These are phyloP conservation scores for Enteromius anoplus DNA, from an alignment of 2,797 vertebrate species.

Conservation along the genomic window DNA sequence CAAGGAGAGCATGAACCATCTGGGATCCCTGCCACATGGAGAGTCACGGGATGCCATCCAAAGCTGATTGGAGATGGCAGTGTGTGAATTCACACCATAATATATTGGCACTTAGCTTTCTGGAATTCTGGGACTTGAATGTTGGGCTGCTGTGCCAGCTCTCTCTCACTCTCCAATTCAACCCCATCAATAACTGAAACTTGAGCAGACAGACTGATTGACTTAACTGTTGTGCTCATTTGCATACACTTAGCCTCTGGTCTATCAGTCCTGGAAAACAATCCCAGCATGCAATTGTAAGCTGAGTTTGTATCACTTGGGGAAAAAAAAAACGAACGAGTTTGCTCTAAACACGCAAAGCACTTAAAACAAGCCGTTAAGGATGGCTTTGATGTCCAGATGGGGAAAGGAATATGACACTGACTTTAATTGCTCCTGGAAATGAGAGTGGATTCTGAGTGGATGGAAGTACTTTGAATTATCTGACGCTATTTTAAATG, in stretches of 20 bases:
- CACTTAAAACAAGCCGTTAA: conserved; percentile 39
- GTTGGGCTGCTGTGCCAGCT: conserved; percentile 1
- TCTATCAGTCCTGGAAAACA: conserved; percentile 23
- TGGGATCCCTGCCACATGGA: conserved; percentile 15
- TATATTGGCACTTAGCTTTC: conserved; percentile 35
- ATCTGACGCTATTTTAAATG: conserved; percentile 29
- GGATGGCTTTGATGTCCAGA: conserved; percentile 47
- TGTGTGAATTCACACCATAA: conserved; percentile 40
- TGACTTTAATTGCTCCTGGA: conserved; percentile 49
- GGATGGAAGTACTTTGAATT: conserved; percentile 34
- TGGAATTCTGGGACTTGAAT: conserved; percentile 22
- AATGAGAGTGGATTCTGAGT: conserved; percentile 43
- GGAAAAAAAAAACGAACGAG: background rate
- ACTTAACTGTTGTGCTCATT: conserved; percentile 41
- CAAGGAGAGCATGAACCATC: conserved; percentile 23
- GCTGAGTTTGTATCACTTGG: conserved; percentile 21
- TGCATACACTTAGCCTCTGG: conserved; percentile 46
- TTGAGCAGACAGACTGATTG: conserved; percentile 40
- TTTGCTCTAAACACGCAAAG: conserved; percentile 26
- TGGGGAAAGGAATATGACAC: conserved; percentile 45
- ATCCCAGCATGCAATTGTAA: conserved; percentile 47
- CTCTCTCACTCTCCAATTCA: background rate
- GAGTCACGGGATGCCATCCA: conserved; percentile 22
- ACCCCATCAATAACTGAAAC: conserved; percentile 32
- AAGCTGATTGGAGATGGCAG: conserved; percentile 31